These are phyloP conservation scores for Aphelenchoides besseyi DNA, from an alignment of 1,140 invertebrate genomes.

Conservation along the genomic window DNA sequence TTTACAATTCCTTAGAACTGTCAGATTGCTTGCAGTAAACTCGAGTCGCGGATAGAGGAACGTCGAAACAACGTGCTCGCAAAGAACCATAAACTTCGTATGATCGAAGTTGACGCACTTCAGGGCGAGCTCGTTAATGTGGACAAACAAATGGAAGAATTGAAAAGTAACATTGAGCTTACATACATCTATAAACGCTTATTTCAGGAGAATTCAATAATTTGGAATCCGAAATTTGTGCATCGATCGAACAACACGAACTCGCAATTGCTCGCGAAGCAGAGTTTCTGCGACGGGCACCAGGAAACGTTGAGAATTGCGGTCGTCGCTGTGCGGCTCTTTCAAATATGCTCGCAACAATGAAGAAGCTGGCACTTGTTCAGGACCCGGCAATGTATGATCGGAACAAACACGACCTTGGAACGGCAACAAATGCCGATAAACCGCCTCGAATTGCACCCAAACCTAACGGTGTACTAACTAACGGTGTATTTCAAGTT, in stretches of 20 bases:
- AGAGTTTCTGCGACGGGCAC: slow-evolving; percentile 15
- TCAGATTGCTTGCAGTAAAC: slow-evolving; percentile 46
- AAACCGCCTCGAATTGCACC: slow-evolving; percentile 9
- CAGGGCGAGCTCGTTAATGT: background rate
- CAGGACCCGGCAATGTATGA: slow-evolving; percentile 52
- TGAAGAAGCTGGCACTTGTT: slow-evolving; percentile 62
- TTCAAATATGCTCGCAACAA: slow-evolving; percentile 55
- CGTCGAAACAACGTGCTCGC: slow-evolving; percentile 52
- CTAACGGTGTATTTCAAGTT: slow-evolving; percentile 3
- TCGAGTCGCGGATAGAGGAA: slow-evolving; percentile 39
- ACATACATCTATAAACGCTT: background rate
- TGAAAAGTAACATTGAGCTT: background rate
- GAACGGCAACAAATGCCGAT: background rate
- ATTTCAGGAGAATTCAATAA: slow-evolving; percentile 6
- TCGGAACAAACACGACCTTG: slow-evolving; percentile 19
- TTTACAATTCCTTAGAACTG: slow-evolving; percentile 27
- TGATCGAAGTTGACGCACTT: slow-evolving; percentile 59
- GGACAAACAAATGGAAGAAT: background rate
- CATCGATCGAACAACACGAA: background rate
- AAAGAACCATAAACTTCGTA: slow-evolving; percentile 55
- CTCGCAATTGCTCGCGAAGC: background rate
- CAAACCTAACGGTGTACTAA: slow-evolving; percentile 4
- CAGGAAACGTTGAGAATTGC: slow-evolving; percentile 2
- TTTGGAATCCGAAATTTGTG: background rate
- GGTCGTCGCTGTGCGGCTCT: slow-evolving; percentile 11